A percentile compares a stretch with the other conserved stretches of the same genome.
Evolutionary conservation across 1,140 invertebrate genomes (phyloP).

Genomic region (Chironomus striatipennis): DNA sequence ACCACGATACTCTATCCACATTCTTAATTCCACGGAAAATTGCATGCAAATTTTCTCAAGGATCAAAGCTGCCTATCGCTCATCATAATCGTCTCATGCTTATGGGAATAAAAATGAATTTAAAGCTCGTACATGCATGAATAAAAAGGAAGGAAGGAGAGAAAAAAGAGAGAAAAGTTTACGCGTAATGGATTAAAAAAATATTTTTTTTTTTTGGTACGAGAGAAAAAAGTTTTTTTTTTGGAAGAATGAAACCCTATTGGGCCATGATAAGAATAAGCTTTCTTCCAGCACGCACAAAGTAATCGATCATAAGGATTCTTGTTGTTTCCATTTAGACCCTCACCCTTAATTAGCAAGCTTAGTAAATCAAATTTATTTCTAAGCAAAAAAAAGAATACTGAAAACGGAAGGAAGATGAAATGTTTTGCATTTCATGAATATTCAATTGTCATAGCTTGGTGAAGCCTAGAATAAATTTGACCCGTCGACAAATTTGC

Average conservation of each 20-base stretch:
- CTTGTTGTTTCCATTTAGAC: background rate
- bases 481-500: too few species aligned
- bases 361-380: too few species aligned
- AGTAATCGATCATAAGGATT: background rate
- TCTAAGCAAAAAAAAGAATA: too few species aligned
- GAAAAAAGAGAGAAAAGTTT: background rate
- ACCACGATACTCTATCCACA: too few species aligned
- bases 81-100: background rate
- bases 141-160: background rate
- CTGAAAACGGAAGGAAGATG: too few species aligned
- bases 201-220: background rate
- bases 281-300: background rate
- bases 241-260: background rate
- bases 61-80: background rate
- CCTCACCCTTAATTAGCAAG: too few species aligned
- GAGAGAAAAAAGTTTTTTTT: background rate
- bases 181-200: background rate
- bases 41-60: background rate
- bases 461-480: too few species aligned
- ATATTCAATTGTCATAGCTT: too few species aligned
- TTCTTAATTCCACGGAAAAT: background rate
- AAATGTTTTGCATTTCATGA: too few species aligned
- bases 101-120: background rate
- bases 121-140: conserved; percentile 1
- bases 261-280: background rate